A percentile compares a stretch with the other conserved stretches of the same genome.
Evolutionary conservation across 2,113 vertebrate genomes (phyloP).

Genomic region (Aphelocoma coerulescens): DNA sequence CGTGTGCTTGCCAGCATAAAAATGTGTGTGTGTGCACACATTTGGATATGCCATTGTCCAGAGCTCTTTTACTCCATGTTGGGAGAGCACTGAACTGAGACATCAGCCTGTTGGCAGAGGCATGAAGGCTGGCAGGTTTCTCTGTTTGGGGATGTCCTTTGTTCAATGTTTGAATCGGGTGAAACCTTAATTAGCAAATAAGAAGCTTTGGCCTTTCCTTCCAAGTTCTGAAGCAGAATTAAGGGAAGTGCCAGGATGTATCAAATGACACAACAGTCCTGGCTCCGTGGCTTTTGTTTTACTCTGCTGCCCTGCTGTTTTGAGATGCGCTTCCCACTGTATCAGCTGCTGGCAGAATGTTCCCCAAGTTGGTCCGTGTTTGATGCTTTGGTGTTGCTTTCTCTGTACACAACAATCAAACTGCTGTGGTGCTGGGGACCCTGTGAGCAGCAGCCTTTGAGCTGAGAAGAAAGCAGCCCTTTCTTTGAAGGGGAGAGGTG

Average conservation of each 20-base stretch:
- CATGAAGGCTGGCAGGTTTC: neutral
- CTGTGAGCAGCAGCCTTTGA: constrained; percentile 21
- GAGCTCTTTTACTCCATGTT: neutral
- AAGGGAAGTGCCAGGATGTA: neutral
- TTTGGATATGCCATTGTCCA: neutral
- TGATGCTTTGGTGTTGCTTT: neutral
- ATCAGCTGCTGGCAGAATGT: constrained; percentile 19
- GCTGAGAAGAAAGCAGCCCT: neutral
- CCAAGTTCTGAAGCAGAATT: neutral
- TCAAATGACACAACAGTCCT: neutral
- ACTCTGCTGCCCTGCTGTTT: constrained; percentile 2
- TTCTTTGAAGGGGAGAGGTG: constrained; percentile 2
- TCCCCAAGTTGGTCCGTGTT: neutral
- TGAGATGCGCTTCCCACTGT: neutral
- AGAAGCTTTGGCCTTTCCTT: neutral
- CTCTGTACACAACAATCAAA: neutral
- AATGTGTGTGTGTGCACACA: neutral
- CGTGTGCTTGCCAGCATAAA: neutral
- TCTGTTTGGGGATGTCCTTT: neutral
- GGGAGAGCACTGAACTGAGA: neutral
- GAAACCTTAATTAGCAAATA: constrained; percentile 44
- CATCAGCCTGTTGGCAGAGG: neutral
- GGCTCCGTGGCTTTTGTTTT: neutral
- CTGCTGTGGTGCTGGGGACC: neutral
- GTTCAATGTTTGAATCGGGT: neutral